These are phyloP conservation scores for Phenganax subtilis DNA, from an alignment of 92 coral and sea anemone species.

Conservation along the genomic window DNA sequence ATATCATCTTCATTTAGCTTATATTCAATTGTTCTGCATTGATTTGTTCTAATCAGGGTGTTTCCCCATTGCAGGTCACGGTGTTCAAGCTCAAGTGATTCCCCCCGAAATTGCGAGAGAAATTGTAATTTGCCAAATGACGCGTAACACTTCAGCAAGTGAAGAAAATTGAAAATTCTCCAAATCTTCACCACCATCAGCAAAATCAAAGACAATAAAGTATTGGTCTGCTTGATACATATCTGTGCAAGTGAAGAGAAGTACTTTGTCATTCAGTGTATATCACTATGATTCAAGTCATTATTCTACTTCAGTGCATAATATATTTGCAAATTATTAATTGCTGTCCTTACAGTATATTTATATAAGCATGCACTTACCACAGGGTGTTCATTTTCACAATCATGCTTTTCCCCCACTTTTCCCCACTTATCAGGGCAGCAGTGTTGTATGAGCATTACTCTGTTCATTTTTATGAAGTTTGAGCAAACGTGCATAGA, in stretches of 20 bases:
- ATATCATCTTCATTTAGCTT: slow-evolving; percentile 57
- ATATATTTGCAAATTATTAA: not conserved
- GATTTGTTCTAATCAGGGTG: slow-evolving; percentile 62
- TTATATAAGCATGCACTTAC: slow-evolving; percentile 31
- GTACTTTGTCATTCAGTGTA: not conserved
- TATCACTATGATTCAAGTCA: not conserved
- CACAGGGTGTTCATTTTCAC: slow-evolving; percentile 89
- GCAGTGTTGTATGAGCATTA: slow-evolving; percentile 67
- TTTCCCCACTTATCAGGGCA: slow-evolving; percentile 87
- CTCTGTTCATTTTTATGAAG: slow-evolving; percentile 77
- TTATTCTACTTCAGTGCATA: not conserved
- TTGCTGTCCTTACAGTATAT: not conserved
- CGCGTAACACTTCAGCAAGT: slow-evolving; percentile 71
- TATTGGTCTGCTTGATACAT: slow-evolving; percentile 69
- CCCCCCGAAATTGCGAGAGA: slow-evolving; percentile 78
- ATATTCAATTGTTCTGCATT: slow-evolving; percentile 43
- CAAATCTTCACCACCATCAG: slow-evolving; percentile 84
- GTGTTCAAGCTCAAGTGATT: slow-evolving; percentile 80
- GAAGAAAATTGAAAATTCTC: slow-evolving; percentile 69
- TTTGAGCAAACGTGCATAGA: slow-evolving; percentile 31
- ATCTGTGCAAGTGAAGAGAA: slow-evolving; percentile 43
- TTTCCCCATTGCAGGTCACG: slow-evolving; percentile 98
- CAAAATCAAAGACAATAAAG: slow-evolving; percentile 80
- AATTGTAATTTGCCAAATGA: slow-evolving; percentile 65
- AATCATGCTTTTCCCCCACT: slow-evolving; percentile 63